Percentiles rank a stretch among this genome's conserved stretches.
These are phyloP conservation scores for Drosophila helvetica DNA, from an alignment of 2,888 invertebrate genomes.

Conservation along the genomic window DNA sequence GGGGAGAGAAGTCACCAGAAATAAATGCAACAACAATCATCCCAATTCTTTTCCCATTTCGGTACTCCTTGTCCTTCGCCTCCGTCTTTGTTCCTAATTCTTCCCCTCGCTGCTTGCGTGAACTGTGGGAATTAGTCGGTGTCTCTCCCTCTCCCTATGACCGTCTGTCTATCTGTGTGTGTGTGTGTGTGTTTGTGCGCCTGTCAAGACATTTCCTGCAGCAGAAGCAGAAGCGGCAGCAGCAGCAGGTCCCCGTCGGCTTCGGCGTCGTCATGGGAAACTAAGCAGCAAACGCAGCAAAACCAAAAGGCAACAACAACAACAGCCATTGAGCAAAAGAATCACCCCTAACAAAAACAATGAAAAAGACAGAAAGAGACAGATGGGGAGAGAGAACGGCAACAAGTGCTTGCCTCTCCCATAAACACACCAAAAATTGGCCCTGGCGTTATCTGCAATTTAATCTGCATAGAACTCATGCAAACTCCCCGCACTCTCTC, in stretches of 20 bases:
- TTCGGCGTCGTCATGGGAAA: conserved; percentile 56
- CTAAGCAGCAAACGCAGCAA: conserved; percentile 35
- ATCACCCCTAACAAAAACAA: conserved; percentile 29
- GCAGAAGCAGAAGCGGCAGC: conserved; percentile 3
- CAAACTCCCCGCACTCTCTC: background rate
- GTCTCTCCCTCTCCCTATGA: background rate
- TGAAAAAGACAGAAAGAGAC: background rate
- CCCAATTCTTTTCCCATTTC: background rate
- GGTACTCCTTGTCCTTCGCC: background rate
- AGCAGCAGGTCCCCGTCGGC: background rate
- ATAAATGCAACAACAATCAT: conserved; percentile 6
- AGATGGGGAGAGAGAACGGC: background rate
- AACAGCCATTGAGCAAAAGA: conserved; percentile 8
- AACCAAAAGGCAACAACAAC: conserved; percentile 2
- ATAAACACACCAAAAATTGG: conserved; percentile 31
- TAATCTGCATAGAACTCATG: conserved; percentile 50
- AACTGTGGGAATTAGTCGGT: conserved; percentile 1
- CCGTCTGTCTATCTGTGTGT: background rate
- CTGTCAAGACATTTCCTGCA: conserved; percentile 44
- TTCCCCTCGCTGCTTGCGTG: background rate
- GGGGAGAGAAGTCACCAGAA: conserved; percentile 13
- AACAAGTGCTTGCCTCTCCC: conserved; percentile 38
- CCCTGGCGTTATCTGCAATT: conserved; percentile 50
- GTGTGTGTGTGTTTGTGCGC: conserved; percentile 28
- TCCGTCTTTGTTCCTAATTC: background rate